phyloP scores from a whole-genome alignment of 2,888 invertebrate genomes.

The Chymomyza amoena region DNA sequence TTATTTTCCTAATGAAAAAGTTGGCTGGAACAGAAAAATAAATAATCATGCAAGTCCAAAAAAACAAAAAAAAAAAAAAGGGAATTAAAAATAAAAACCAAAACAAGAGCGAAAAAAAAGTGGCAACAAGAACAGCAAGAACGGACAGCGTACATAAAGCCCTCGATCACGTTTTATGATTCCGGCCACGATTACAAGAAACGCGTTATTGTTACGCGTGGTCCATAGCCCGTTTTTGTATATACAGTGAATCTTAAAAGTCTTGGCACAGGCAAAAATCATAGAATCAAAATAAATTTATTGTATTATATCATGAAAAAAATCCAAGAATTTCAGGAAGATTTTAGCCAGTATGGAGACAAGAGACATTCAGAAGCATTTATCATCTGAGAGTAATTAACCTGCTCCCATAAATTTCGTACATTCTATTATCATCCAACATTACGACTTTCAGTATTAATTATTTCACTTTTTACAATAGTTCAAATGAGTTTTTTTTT shows the following conservation, averaged over 20 bases:
- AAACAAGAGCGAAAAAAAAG: conserved; percentile 32
- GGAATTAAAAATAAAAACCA: conserved; percentile 33
- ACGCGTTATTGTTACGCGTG: conserved; percentile 66
- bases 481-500: too few species aligned
- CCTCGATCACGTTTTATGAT: conserved; percentile 72
- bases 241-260: neutral
- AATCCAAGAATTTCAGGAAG: too few species aligned
- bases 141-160: conserved; percentile 52
- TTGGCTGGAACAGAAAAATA: conserved; percentile 39
- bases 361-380: too few species aligned
- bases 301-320: too few species aligned
- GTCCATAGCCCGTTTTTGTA: conserved; percentile 48
- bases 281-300: too few species aligned
- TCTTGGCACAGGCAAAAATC: too few species aligned
- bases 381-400: too few species aligned
- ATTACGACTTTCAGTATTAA: too few species aligned
- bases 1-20: conserved; percentile 61
- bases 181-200: conserved; percentile 63
- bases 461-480: too few species aligned
- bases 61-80: conserved; percentile 17
- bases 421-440: too few species aligned
- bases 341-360: too few species aligned
- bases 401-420: too few species aligned
- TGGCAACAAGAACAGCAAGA: conserved; percentile 33
- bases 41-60: conserved; percentile 50